Conservation (phyloP, 2,113 vertebrate genomes). For the Neopipo cinnamomea region DNA sequence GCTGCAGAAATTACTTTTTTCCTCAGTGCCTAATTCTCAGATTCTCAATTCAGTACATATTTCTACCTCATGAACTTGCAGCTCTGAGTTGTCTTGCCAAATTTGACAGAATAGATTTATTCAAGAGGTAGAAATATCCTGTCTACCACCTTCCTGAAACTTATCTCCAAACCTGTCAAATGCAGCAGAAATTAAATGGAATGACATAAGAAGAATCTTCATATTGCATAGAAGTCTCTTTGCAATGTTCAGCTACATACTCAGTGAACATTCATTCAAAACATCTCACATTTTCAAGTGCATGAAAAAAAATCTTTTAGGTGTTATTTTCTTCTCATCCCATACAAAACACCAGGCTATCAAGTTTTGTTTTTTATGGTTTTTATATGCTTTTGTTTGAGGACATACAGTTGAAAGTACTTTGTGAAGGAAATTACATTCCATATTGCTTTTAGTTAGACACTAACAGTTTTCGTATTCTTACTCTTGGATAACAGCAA, state of each 20-base stretch:
- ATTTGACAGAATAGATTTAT: neutral
- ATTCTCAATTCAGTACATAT: neutral
- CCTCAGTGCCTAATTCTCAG: neutral
- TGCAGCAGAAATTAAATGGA: neutral
- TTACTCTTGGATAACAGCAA: neutral
- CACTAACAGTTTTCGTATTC: neutral
- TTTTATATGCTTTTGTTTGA: neutral
- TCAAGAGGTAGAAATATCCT: neutral
- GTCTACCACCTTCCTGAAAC: neutral
- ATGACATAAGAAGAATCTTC: neutral
- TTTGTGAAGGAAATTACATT: neutral
- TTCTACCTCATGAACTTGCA: neutral
- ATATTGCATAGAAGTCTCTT: neutral
- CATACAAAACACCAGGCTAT: neutral
- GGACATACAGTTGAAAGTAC: neutral
- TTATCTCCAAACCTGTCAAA: neutral
- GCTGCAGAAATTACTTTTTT: neutral
- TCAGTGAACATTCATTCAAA: neutral
- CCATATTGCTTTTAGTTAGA: neutral
- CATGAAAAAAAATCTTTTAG: neutral
- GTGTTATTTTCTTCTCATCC: neutral
- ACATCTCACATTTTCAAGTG: neutral
- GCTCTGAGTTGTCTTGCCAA: neutral
- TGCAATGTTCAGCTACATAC: neutral
- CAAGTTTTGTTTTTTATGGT: neutral